Conservation (phyloP, 2,888 invertebrate species). For the Scaptomyza tumidula region DNA sequence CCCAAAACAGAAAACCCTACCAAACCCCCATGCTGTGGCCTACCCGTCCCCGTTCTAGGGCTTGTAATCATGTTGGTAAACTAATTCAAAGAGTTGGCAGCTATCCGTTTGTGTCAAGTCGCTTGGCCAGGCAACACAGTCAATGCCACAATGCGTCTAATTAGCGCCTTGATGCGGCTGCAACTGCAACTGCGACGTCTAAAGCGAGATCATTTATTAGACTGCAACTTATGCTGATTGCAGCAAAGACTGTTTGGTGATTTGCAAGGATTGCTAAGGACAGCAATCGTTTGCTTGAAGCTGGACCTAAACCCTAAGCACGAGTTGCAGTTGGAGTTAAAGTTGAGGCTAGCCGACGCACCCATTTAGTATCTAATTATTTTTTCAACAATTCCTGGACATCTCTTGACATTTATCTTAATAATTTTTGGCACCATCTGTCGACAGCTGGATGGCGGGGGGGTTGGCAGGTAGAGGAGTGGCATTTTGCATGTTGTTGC, state of each 20-base stretch:
- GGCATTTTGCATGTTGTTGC: conserved; percentile 68
- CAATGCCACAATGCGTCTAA: conserved; percentile 65
- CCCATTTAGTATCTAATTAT: conserved; percentile 69
- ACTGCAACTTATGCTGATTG: conserved; percentile 35
- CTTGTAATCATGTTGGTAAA: neutral
- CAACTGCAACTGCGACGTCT: conserved; percentile 10
- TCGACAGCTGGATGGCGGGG: conserved; percentile 30
- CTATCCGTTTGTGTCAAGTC: conserved; percentile 40
- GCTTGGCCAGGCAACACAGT: conserved; percentile 19
- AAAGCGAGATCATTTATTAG: conserved; percentile 63
- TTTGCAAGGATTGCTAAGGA: conserved; percentile 49
- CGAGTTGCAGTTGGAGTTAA: neutral
- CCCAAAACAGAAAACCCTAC: neutral
- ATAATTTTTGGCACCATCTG: conserved; percentile 73
- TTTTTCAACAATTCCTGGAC: conserved; percentile 49
- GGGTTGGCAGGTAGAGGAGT: neutral
- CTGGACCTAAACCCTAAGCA: neutral
- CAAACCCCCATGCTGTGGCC: neutral
- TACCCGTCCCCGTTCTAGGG: neutral
- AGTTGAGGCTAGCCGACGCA: conserved; percentile 39
- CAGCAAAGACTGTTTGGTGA: conserved; percentile 43
- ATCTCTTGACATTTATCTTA: conserved; percentile 66
- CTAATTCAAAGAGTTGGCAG: conserved; percentile 39
- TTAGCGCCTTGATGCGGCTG: conserved; percentile 56
- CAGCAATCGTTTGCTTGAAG: neutral